Conservation (phyloP, 2,797 vertebrate genomes). For the Dipus sagitta region DNA sequence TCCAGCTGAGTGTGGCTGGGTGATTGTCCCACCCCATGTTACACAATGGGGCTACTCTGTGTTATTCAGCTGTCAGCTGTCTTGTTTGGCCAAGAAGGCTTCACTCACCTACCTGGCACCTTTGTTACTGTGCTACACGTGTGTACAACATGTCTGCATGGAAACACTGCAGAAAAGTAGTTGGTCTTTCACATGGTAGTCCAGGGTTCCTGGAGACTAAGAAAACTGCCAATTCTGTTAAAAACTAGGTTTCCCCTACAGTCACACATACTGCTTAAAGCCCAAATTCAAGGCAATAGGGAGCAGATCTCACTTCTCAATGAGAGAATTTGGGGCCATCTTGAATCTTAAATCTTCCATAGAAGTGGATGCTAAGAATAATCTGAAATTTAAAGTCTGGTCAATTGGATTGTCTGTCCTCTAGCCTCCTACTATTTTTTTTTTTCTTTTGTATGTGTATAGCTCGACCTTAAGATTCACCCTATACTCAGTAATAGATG, state of each 20-base stretch:
- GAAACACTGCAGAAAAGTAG: background rate
- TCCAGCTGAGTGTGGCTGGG: background rate
- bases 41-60: background rate
- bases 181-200: background rate
- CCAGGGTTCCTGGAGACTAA: background rate
- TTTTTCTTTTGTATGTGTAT: background rate
- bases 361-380: background rate
- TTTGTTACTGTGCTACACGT: background rate
- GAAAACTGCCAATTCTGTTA: background rate
- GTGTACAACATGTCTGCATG: background rate
- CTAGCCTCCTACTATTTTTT: background rate
- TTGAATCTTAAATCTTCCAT: background rate
- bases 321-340: background rate
- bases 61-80: background rate
- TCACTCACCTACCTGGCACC: background rate
- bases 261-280: background rate
- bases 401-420: background rate
- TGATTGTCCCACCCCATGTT: background rate
- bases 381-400: background rate
- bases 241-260: background rate
- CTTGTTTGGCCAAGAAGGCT: background rate
- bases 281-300: background rate
- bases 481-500: constrained; percentile 36
- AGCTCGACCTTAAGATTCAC: constrained; percentile 39
- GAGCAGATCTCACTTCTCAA: background rate